Evolutionary conservation across 2,113 vertebrate genomes (phyloP), one percentile per base, ranked within the genome.

Genomic region (Rattus norvegicus): DNA sequence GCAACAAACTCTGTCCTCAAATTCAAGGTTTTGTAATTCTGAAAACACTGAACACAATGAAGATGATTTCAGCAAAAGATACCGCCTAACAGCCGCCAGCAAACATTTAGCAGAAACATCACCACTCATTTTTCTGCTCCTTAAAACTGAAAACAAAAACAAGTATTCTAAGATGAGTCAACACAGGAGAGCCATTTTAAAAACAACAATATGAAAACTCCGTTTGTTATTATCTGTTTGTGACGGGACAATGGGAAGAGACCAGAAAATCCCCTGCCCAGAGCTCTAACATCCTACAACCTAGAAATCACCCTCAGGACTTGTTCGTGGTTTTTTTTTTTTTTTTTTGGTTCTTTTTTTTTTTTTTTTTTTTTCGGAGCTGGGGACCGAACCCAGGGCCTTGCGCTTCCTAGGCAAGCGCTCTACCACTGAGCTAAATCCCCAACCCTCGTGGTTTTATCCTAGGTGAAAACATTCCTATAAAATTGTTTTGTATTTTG

Each of bases 141-240:
- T 92, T 85, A 90, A 93, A 95, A 86, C 33, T 93, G 92, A 90
- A 97, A 95, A 98, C n/a, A 90, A 96, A 87, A 80, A 43, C 54
- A 90, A 47, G 54, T 14, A 81, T 73, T 90, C 90, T 85, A 86
- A 91, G 61, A 77, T 75, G 89, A 95, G 80, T 86, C 33, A 95
- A 95, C 36, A 90, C 4, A 88, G 65, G 70, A 70, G 67, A 86
- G 43, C 43, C 63, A 52, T 88, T 69, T 88, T 52, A 70, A 36
- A 70, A 70, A 24, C 10, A 91, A 43, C 28, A 73, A 90, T n/a
- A 88, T 7, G 43, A 47, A 95, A 83, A 28, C 52, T 92, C 77
- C 77, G 22, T 95, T 94, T 61, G 73, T 81, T 69, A 63, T 72
- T 33, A 88, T n/a, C 22, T 43, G 56, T 39, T 81, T 91, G 81